These are phyloP conservation scores for Zoanthus sociatus DNA, from an alignment of 92 coral and sea anemone genomes.

Conservation along the genomic window DNA sequence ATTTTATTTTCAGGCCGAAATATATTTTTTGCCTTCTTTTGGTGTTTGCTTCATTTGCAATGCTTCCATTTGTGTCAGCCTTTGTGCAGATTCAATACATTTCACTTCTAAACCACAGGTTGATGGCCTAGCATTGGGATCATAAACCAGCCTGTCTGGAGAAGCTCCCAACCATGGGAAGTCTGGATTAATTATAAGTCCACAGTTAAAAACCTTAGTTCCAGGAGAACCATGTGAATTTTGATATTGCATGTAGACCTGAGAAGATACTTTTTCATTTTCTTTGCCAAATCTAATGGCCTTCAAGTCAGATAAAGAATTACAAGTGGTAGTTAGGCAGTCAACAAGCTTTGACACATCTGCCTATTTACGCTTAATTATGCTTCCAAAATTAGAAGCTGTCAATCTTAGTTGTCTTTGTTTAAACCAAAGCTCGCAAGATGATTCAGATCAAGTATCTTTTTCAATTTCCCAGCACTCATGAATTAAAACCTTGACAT, in stretches of 20 bases:
- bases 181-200: conserved; percentile 45
- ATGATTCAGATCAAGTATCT: conserved; percentile 47
- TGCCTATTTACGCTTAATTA: conserved; percentile 46
- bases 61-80: conserved; percentile 52
- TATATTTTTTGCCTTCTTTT: conserved; percentile 37
- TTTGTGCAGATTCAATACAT: conserved; percentile 47
- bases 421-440: conserved; percentile 36
- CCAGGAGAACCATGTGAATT: conserved; percentile 56
- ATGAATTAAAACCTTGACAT: conserved; percentile 33
- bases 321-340: conserved; percentile 51
- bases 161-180: conserved; percentile 54
- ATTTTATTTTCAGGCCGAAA: conserved; percentile 43
- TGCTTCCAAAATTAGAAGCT: conserved; percentile 54
- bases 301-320: conserved; percentile 48
- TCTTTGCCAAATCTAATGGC: conserved; percentile 46
- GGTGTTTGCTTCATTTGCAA: conserved; percentile 32
- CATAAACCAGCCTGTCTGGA: conserved; percentile 56
- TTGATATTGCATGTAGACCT: conserved; percentile 40
- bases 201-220: conserved; percentile 43
- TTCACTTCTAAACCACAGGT: conserved; percentile 52
- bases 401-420: conserved; percentile 54
- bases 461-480: conserved; percentile 31
- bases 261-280: conserved; percentile 41
- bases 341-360: conserved; percentile 46
- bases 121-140: conserved; percentile 41